Evolutionary conservation across 2,113 vertebrate genomes (phyloP).

Genomic region (Amphiprion percula): DNA sequence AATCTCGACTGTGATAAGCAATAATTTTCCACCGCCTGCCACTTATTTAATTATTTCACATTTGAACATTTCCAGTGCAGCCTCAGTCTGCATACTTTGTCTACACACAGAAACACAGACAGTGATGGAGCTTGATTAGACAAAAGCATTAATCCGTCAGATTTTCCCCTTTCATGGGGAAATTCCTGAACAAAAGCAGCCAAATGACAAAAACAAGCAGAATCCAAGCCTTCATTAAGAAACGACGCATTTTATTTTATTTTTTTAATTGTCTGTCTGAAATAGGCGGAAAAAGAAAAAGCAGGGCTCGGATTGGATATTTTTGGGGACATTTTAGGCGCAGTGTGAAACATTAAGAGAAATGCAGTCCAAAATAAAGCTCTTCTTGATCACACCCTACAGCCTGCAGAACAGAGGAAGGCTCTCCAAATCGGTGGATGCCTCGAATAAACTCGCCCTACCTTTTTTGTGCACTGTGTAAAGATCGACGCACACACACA

Average conservation of each 20-base stretch:
- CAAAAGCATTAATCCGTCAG: slow-evolving; percentile 53
- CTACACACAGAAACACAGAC: slow-evolving; percentile 35
- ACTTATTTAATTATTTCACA: slow-evolving; percentile 47
- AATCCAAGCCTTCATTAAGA: slow-evolving; percentile 26
- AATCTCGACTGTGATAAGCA: slow-evolving; percentile 51
- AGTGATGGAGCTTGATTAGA: slow-evolving; percentile 55
- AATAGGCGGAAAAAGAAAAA: neutral
- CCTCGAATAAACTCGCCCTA: slow-evolving; percentile 68
- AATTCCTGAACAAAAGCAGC: slow-evolving; percentile 51
- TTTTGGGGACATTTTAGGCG: slow-evolving; percentile 14
- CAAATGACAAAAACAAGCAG: slow-evolving; percentile 9
- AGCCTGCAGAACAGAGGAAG: slow-evolving; percentile 87
- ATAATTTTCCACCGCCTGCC: slow-evolving; percentile 44
- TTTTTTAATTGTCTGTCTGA: neutral
- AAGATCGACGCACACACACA: slow-evolving; percentile 61
- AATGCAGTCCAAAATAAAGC: slow-evolving; percentile 76
- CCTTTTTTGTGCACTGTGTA: slow-evolving; percentile 50
- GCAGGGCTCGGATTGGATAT: slow-evolving; percentile 23
- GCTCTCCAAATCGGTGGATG: slow-evolving; percentile 54
- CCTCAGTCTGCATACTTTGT: slow-evolving; percentile 56
- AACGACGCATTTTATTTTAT: slow-evolving; percentile 32
- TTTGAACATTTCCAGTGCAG: slow-evolving; percentile 67
- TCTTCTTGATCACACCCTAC: slow-evolving; percentile 87
- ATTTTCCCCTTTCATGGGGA: slow-evolving; percentile 23
- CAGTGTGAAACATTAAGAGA: slow-evolving; percentile 74